These are phyloP conservation scores for Odontesthes bonariensis DNA, from an alignment of 2,113 vertebrate genomes.

Conservation along the genomic window DNA sequence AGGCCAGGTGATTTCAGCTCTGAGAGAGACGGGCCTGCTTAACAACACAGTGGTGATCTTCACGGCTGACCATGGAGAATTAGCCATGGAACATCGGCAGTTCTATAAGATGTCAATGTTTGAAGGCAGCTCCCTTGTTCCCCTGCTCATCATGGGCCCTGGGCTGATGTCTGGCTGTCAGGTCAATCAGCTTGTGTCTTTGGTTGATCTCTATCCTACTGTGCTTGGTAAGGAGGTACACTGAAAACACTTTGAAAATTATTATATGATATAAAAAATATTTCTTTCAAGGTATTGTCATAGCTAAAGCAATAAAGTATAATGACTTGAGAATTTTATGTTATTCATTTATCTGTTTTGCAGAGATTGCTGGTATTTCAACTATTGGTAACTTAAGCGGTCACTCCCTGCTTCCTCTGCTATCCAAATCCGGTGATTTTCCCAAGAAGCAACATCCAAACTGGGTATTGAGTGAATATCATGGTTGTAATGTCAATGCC, in stretches of 20 bases:
- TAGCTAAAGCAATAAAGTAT: background rate
- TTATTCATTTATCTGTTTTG: slow-evolving; percentile 31
- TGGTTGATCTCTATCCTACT: slow-evolving; percentile 96
- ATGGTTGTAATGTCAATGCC: slow-evolving; percentile 93
- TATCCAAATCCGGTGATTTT: slow-evolving; percentile 34
- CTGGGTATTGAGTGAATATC: slow-evolving; percentile 95
- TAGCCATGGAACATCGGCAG: slow-evolving; percentile 97
- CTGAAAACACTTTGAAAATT: slow-evolving; percentile 1
- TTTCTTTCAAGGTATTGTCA: background rate
- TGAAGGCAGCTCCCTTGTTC: slow-evolving; percentile 93
- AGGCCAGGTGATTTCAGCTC: slow-evolving; percentile 90
- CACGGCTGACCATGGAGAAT: slow-evolving; percentile 93
- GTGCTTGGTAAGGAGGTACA: slow-evolving; percentile 86
- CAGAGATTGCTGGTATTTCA: slow-evolving; percentile 88
- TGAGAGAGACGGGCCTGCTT: slow-evolving; percentile 85
- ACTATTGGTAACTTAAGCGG: slow-evolving; percentile 86
- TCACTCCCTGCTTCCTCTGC: slow-evolving; percentile 86
- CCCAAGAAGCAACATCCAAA: slow-evolving; percentile 64
- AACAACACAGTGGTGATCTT: slow-evolving; percentile 90
- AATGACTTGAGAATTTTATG: background rate
- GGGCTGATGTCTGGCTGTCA: slow-evolving; percentile 80
- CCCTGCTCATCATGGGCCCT: slow-evolving; percentile 91
- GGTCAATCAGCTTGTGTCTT: slow-evolving; percentile 87
- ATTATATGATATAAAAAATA: too few relatives aligned
- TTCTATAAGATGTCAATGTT: slow-evolving; percentile 99